These are phyloP conservation scores for Coracopsis vasa DNA, from an alignment of 2,113 vertebrate species.

Conservation along the genomic window DNA sequence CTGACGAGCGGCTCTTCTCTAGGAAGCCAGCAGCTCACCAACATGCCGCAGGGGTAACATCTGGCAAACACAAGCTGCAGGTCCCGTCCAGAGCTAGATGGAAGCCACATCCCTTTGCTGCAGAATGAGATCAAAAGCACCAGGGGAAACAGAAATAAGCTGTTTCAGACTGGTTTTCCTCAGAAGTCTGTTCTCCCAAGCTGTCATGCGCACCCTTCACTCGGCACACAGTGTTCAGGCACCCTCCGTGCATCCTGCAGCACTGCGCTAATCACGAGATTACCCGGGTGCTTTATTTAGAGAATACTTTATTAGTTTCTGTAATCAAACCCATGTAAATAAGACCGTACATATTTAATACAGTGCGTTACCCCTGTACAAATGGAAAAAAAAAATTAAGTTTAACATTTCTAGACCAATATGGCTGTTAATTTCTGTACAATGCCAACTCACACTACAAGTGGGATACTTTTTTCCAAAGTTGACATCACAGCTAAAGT, in stretches of 20 bases:
- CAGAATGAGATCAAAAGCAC: not conserved
- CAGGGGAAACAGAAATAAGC: accelerated
- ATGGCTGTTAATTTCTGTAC: conserved; percentile 88
- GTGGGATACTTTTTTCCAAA: conserved; percentile 79
- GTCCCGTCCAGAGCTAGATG: not conserved
- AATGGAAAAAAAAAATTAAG: conserved; percentile 89
- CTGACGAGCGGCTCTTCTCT: accelerated
- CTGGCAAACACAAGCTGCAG: accelerated
- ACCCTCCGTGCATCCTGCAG: not conserved
- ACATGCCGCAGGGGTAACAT: accelerated
- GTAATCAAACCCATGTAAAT: conserved; percentile 99
- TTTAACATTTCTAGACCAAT: conserved; percentile 84
- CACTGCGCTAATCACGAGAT: conserved; percentile 15
- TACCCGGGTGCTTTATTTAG: conserved; percentile 75
- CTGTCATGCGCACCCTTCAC: accelerated
- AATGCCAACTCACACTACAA: conserved; percentile 82
- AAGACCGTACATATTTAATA: conserved; percentile 99
- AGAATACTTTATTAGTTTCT: conserved; percentile 99
- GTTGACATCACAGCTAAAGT: conserved; percentile 82
- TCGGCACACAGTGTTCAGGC: accelerated
- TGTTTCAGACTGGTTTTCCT: not conserved
- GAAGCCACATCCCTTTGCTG: accelerated
- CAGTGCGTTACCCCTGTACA: conserved; percentile 98
- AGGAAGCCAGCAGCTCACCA: not conserved
- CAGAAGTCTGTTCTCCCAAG: not conserved